Evolutionary conservation across 2,797 vertebrate genomes (phyloP).

Genomic region (Pseudochirops corinnae): DNA sequence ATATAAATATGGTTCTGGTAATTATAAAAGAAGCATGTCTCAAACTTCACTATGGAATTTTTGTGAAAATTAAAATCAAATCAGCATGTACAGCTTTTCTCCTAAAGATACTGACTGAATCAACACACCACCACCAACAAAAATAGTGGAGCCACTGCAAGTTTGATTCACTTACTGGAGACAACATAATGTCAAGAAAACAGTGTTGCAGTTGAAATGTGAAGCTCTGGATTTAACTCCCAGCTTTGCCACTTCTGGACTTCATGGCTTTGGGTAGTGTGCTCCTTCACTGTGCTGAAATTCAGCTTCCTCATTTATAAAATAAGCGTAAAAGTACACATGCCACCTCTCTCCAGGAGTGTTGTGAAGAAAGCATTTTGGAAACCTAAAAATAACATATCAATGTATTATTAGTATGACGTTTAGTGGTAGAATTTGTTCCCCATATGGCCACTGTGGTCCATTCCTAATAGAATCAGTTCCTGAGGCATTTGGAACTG

Average conservation of each 20-base stretch:
- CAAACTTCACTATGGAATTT: background rate
- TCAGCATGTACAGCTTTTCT: background rate
- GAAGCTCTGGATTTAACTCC: background rate
- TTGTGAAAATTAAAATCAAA: background rate
- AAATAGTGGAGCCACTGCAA: background rate
- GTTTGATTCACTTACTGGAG: background rate
- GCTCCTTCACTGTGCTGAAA: background rate
- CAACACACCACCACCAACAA: background rate
- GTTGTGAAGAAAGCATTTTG: background rate
- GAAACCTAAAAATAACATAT: background rate
- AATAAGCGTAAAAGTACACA: background rate
- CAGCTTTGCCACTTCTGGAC: background rate
- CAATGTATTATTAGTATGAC: background rate
- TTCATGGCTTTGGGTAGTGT: background rate
- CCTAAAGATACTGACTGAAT: background rate
- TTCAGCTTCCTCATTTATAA: background rate
- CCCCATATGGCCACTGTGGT: background rate
- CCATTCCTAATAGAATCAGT: slow-evolving; percentile 6
- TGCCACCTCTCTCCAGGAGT: background rate
- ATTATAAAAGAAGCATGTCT: slow-evolving; percentile 6
- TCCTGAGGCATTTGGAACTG: background rate
- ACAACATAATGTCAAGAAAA: background rate
- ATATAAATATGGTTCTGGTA: background rate
- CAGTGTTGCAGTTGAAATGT: background rate
- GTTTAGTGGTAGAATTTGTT: background rate